These are phyloP conservation scores for Ancistrus triradiatus DNA, from an alignment of 2,113 vertebrate genomes.

Conservation along the genomic window DNA sequence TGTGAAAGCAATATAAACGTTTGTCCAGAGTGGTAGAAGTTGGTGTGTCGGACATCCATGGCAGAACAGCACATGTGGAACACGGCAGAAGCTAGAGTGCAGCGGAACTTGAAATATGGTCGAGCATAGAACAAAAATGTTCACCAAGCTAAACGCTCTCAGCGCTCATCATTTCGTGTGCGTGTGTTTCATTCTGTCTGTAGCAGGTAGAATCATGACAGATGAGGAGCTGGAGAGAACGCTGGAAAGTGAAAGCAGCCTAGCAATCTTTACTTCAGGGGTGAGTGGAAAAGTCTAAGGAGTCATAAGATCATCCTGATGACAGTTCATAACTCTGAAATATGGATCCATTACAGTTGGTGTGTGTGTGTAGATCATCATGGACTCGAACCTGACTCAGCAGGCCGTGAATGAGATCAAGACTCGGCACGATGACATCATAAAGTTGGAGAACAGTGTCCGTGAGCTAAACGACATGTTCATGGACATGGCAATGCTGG, in stretches of 20 bases:
- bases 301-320: no score
- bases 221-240: conserved; percentile 96
- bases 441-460: conserved; percentile 96
- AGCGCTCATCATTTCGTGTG: conserved; percentile 29
- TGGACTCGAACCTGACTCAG: conserved; percentile 94
- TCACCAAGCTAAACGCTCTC: no score
- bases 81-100: no score
- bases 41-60: no score
- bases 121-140: no score
- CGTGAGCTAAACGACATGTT: conserved; percentile 97
- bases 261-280: conserved; percentile 92
- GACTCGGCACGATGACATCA: conserved; percentile 91
- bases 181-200: no score
- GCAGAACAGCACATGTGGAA: no score
- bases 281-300: conserved; percentile 60
- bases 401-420: conserved; percentile 95
- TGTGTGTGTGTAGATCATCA: conserved; percentile 77
- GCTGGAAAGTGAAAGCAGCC: conserved; percentile 95
- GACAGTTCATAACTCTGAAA: no score
- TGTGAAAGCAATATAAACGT: no score
- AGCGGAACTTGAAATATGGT: no score
- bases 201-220: conserved; percentile 92
- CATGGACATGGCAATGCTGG: conserved; percentile 97
- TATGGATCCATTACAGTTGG: no score
- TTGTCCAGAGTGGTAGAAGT: no score